Evolutionary conservation across 2,113 vertebrate genomes (phyloP), one percentile per base, ranked within the genome.

Genomic region (Pantherophis guttatus): DNA sequence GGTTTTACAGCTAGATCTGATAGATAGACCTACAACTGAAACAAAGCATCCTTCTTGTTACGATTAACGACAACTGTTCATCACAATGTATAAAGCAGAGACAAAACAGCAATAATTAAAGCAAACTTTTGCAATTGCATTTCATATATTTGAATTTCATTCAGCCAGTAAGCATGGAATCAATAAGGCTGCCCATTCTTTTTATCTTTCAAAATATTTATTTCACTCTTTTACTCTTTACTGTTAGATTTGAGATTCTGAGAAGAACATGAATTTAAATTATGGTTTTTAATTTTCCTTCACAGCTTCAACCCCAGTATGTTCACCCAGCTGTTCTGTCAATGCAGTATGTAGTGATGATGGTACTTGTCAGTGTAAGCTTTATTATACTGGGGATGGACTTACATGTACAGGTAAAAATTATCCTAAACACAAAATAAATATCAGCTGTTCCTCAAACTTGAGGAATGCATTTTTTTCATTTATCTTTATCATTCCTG

Each of bases 331-430:
- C 53, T 99, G 99, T 91, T 98, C 99, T 0, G 15, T 91, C 9
- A 97, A 99, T 0, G 99, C 98, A 0, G 50, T 98, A 89, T 99
- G 99, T 95, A 96, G 15, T 11, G 97, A 98, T 48, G 99, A 99
- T 95, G 98, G 98, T 97, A 98, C 97, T 0, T 99, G 99, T 26
- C 97, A 98, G 91, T 99, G 99, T 96, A 97, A 97, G 89, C 98
- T 98, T 0, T 95, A 98, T 58, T 99, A 99, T 1, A 93, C 98
- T 0, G 99, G 99, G n/a, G 99, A 99, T 0, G 99, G 99, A 5
- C 86, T 98, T 91, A 98, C 97, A 0, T 99, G 99, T 94, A 98
- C 96, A 97, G 98, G 99, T 99, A 96, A 95, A 81, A 81, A 96
- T 70, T 59, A 55, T 24, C 0, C 53, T 17, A 53, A 81, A n/a